Percentiles rank a stretch among this genome's conserved stretches.
Conservation (phyloP, 1,140 invertebrate species). For the Zaprionus lachaisei region DNA sequence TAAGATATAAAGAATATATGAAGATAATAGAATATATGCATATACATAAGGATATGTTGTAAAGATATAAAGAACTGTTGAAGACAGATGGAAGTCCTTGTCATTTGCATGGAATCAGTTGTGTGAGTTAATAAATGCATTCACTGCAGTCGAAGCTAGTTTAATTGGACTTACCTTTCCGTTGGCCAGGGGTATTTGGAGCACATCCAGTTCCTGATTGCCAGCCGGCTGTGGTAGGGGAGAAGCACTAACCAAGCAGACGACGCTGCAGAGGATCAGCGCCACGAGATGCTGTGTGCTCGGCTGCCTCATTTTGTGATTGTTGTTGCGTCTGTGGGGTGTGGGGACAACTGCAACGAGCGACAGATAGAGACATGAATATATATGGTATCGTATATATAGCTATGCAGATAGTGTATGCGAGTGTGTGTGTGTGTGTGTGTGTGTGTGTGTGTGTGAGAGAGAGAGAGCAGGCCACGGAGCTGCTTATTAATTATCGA, state of each 20-base stretch:
- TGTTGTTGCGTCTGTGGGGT: slow-evolving; percentile 23
- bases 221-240: slow-evolving; percentile 67
- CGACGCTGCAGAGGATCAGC: slow-evolving; percentile 59
- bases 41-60: too few species aligned
- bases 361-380: not conserved
- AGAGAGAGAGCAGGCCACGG: slow-evolving; percentile 1
- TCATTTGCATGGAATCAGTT: not conserved
- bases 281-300: slow-evolving; percentile 68
- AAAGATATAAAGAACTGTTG: not conserved
- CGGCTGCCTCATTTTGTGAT: slow-evolving; percentile 68
- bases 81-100: too few species aligned
- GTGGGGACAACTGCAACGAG: slow-evolving; percentile 14
- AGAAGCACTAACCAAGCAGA: slow-evolving; percentile 67
- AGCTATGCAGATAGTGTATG: not conserved
- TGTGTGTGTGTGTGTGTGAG: not conserved
- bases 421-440: not conserved
- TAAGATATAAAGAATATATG: not conserved
- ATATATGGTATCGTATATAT: slow-evolving; percentile 26
- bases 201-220: slow-evolving; percentile 77
- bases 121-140: not conserved
- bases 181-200: slow-evolving; percentile 78
- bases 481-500: slow-evolving; percentile 21
- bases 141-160: not conserved
- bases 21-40: too few species aligned
- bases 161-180: slow-evolving; percentile 70